Base-by-base conservation (phyloP, 2,113 vertebrate genomes). In the Athene cunicularia region DNA sequence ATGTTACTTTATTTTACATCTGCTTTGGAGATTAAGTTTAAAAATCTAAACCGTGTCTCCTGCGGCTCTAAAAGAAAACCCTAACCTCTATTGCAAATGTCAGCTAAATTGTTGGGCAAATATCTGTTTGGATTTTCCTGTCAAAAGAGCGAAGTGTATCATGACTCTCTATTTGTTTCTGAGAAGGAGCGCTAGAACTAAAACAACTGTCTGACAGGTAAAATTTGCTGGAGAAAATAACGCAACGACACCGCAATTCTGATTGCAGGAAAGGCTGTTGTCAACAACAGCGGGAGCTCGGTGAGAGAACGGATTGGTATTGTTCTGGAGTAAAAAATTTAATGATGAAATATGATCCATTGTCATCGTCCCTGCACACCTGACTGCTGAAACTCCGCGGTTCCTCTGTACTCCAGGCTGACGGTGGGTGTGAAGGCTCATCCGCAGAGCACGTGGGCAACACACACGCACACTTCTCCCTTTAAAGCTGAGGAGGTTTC, bases 51-150 rank as follows among this genome's bases (percentile, higher is more conserved):
- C 75, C 79, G 47, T 45, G 43, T 74, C 22, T 28, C 81, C 60
- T 53, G 72, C 13, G 68, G 67, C 80, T 97, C 68, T 95, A 59
- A 92, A 86, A 90, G 80, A 37, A 95, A 86, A 90, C 81, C 96
- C 86, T 64, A 76, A 90, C 59, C 82, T 62, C 39, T 53, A 74
- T 62, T 67, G 94, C 58, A 82, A 93, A 95, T 53, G 89, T 93
- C 95, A 95, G n/a, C 93, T 89, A 79, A 91, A 92, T 26, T 83
- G 94, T 90, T 90, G 96, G 92, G 63, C 74, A 80, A 97, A 63
- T 86, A 75, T 63, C 39, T 33, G 82, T 75, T 39, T 91, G 77
- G 92, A 45, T 94, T 97, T 88, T 94, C 91, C 95, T 91, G 90
- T 81, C 91, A 88, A 24, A 41, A 41, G 73, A 62, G 53, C 79